Conservation (phyloP, 2,888 invertebrate species). For the Neoascia interrupta region DNA sequence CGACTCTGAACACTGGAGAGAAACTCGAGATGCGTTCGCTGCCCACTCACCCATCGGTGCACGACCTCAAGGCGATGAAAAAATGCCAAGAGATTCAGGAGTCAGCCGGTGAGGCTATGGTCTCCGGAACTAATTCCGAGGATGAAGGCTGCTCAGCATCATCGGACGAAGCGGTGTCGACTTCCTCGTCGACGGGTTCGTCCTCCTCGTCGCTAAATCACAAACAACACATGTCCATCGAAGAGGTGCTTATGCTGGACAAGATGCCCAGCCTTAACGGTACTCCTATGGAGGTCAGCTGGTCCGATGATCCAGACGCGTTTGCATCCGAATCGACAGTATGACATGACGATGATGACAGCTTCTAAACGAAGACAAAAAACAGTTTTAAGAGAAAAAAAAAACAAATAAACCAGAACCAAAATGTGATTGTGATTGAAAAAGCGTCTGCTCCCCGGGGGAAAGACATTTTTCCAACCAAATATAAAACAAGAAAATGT, state of each 20-base stretch:
- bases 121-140: conserved; percentile 84
- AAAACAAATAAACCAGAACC: conserved; percentile 64
- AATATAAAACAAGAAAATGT: conserved; percentile 33
- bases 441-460: conserved; percentile 65
- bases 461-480: conserved; percentile 65
- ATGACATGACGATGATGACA: conserved; percentile 79
- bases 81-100: conserved; percentile 82
- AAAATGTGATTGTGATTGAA: conserved; percentile 70
- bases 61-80: conserved; percentile 76
- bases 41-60: conserved; percentile 75
- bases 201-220: conserved; percentile 76
- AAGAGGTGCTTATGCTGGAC: conserved; percentile 77
- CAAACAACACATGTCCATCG: conserved; percentile 73
- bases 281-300: conserved; percentile 80
- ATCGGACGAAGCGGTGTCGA: conserved; percentile 79
- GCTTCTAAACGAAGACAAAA: conserved; percentile 76
- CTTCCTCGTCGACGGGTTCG: conserved; percentile 79
- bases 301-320: conserved; percentile 79
- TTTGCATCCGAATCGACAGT: conserved; percentile 74
- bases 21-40: conserved; percentile 74
- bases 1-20: conserved; percentile 74
- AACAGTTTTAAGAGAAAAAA: conserved; percentile 66
- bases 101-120: conserved; percentile 85
- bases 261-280: conserved; percentile 79
- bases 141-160: conserved; percentile 82